Conservation (phyloP, 2,888 invertebrate species). For the Habroteleia sp. region DNA sequence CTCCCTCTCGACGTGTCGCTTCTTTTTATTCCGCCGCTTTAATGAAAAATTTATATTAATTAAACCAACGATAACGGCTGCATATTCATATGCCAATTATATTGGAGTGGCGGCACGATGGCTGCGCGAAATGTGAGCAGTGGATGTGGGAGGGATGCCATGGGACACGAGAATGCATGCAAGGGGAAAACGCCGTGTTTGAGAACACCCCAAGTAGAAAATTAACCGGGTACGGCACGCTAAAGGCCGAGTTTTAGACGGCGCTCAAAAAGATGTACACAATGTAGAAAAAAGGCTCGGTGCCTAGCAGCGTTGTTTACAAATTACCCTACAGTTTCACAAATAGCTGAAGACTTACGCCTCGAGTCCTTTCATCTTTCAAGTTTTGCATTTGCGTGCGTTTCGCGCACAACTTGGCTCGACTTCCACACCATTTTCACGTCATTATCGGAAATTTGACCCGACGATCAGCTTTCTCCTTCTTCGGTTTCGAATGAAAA, state of each 20-base stretch:
- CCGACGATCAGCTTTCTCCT: too few relatives aligned
- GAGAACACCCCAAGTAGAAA: conserved; percentile 60
- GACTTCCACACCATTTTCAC: too few relatives aligned
- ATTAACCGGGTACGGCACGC: conserved; percentile 39
- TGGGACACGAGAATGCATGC: conserved; percentile 54
- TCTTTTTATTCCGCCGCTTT: neutral
- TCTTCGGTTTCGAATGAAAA: too few relatives aligned
- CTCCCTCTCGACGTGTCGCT: too few relatives aligned
- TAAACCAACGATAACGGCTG: conserved; percentile 25
- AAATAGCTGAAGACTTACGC: neutral
- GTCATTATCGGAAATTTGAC: too few relatives aligned
- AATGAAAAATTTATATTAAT: conserved; percentile 20
- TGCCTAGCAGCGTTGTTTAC: neutral
- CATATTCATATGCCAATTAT: conserved; percentile 33
- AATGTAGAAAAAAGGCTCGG: conserved; percentile 7
- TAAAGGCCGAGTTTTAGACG: conserved; percentile 52
- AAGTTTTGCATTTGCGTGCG: too few relatives aligned
- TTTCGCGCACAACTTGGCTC: too few relatives aligned
- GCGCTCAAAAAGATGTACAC: conserved; percentile 33
- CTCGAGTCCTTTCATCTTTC: neutral
- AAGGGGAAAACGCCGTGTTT: conserved; percentile 56
- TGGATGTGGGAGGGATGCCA: conserved; percentile 31
- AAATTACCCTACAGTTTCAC: conserved; percentile 1
- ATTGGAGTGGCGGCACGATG: conserved; percentile 17
- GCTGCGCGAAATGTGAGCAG: conserved; percentile 21